phyloP scores from a whole-genome alignment of 2,113 vertebrate genomes.

The Cyanoramphus novaezelandiae region DNA sequence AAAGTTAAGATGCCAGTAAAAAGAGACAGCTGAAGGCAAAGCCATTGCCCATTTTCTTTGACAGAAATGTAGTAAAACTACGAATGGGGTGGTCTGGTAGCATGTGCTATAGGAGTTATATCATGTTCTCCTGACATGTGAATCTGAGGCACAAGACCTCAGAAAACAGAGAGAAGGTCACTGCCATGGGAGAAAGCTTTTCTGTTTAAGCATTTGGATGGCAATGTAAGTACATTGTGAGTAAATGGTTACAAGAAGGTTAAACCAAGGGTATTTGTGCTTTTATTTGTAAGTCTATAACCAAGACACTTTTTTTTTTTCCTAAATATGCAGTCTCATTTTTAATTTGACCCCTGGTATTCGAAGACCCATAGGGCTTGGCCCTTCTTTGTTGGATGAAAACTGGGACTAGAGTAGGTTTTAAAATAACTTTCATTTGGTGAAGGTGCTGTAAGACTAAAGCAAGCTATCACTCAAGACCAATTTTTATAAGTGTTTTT shows the following conservation, averaged over 20 bases:
- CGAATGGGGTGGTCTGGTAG: background rate
- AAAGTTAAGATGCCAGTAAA: background rate
- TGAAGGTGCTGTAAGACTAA: background rate
- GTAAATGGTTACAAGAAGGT: background rate
- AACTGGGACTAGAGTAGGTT: background rate
- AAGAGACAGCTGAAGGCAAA: background rate
- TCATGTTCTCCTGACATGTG: accelerated
- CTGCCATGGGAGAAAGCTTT: background rate
- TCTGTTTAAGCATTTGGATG: background rate
- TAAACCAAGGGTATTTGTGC: background rate
- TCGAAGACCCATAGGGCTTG: background rate
- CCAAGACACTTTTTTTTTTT: background rate
- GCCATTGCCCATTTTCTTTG: background rate
- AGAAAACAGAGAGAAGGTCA: background rate
- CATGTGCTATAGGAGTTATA: background rate
- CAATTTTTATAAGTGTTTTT: background rate
- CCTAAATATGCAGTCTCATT: background rate
- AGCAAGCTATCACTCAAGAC: background rate
- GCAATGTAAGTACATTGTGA: background rate
- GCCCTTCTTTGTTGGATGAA: background rate
- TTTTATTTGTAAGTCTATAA: background rate
- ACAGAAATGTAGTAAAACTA: background rate
- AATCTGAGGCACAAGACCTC: background rate
- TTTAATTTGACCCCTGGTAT: background rate
- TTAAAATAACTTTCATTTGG: background rate